These are phyloP conservation scores for Ormyrus rosae DNA, from an alignment of 2,888 invertebrate species.

Conservation along the genomic window DNA sequence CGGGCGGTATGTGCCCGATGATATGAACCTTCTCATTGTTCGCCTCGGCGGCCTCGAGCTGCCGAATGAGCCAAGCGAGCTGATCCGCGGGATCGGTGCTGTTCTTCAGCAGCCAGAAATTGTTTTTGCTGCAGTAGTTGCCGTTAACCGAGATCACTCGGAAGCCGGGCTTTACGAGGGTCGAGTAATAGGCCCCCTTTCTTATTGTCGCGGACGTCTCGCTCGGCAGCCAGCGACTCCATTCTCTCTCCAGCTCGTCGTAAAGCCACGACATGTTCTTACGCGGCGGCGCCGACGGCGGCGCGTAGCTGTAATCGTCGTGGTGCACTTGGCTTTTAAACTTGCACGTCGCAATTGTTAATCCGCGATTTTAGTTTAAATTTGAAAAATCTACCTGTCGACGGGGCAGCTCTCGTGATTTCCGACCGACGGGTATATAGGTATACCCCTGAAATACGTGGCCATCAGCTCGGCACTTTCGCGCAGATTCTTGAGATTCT, in stretches of 20 bases:
- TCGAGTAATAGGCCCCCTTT: constrained; percentile 93
- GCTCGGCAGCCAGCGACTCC: constrained; percentile 94
- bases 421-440: constrained; percentile 52
- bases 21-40: constrained; percentile 97
- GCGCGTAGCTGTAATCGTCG: constrained; percentile 84
- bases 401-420: constrained; percentile 56
- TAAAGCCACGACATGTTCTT: constrained; percentile 95
- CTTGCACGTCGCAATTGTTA: neutral
- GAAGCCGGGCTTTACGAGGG: constrained; percentile 92
- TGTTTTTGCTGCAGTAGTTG: constrained; percentile 97
- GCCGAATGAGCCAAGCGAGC: constrained; percentile 95
- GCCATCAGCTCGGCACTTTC: constrained; percentile 26
- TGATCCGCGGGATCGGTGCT: constrained; percentile 97
- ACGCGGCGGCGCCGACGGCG: constrained; percentile 89
- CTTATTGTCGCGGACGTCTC: constrained; percentile 91
- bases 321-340: neutral
- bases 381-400: constrained; percentile 41
- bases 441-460: constrained; percentile 46
- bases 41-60: constrained; percentile 94
- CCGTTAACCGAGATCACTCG: constrained; percentile 94
- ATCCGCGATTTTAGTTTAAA: neutral
- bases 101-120: constrained; percentile 96
- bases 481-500: constrained; percentile 36
- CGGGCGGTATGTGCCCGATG: constrained; percentile 96
- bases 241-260: constrained; percentile 90